Evolutionary conservation across 1,140 invertebrate species (phyloP).

Genomic region (Cheumatopsyche charites): DNA sequence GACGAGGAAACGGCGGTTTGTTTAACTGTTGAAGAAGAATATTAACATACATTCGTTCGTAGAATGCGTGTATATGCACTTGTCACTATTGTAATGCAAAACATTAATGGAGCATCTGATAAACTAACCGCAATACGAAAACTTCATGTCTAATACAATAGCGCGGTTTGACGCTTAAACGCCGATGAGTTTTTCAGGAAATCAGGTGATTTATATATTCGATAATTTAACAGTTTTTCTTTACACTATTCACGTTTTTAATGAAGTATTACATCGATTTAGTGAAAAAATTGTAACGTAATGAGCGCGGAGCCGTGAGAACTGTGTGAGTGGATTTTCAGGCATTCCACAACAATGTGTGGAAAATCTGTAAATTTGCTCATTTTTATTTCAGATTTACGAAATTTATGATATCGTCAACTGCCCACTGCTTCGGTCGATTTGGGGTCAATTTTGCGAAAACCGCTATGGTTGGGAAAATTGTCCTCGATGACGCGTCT

Average conservation of each 20-base stretch:
- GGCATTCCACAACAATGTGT: no score
- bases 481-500: constrained; percentile 20
- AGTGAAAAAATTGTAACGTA: background rate
- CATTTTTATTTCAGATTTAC: no score
- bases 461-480: constrained; percentile 6
- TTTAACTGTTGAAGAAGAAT: constrained; percentile 8
- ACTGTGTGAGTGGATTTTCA: no score
- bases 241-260: background rate
- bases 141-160: no score
- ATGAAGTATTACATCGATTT: background rate
- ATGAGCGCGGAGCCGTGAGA: background rate
- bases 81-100: constrained; percentile 30
- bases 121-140: constrained; percentile 17
- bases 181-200: background rate
- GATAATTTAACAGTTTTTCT: constrained; percentile 6
- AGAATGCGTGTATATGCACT: constrained; percentile 19
- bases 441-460: background rate
- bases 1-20: constrained; percentile 5
- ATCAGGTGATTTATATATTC: no score
- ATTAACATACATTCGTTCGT: constrained; percentile 33
- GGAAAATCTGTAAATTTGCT: no score
- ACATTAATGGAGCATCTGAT: background rate
- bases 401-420: no score
- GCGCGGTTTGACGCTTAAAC: background rate
- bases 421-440: no score